These are phyloP conservation scores for Tineola bisselliella DNA, from an alignment of 2,888 invertebrate species.

Conservation along the genomic window DNA sequence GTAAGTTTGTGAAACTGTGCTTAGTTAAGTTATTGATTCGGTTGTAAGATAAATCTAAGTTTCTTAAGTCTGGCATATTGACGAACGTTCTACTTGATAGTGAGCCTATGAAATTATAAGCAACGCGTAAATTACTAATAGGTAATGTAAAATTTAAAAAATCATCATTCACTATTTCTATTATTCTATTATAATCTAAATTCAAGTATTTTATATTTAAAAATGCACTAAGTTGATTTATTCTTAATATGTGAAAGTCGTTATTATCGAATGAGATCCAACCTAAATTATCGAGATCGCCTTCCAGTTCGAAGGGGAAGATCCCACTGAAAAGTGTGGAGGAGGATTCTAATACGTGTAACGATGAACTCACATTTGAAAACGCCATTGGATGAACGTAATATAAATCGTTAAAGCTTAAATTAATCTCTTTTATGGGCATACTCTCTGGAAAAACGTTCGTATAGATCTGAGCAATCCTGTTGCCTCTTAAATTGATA, in stretches of 20 bases:
- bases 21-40: constrained; percentile 75
- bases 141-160: constrained; percentile 77
- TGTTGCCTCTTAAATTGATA: constrained; percentile 84
- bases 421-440: constrained; percentile 85
- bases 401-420: constrained; percentile 90
- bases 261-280: constrained; percentile 91
- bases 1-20: constrained; percentile 79
- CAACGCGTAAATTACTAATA: constrained; percentile 80
- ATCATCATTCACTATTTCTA: constrained; percentile 73
- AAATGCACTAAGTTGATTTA: constrained; percentile 76
- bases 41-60: constrained; percentile 82
- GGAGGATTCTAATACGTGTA: constrained; percentile 87
- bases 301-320: constrained; percentile 80
- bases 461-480: constrained; percentile 76
- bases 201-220: constrained; percentile 81
- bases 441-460: constrained; percentile 78
- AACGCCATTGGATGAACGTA: constrained; percentile 85
- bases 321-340: constrained; percentile 84
- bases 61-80: constrained; percentile 76
- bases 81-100: constrained; percentile 77
- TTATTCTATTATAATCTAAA: constrained; percentile 85
- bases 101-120: constrained; percentile 79
- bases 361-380: constrained; percentile 75
- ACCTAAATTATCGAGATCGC: constrained; percentile 76
- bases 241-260: constrained; percentile 77